These are phyloP conservation scores for Hyperoplus immaculatus DNA, from an alignment of 2,797 vertebrate species.

Conservation along the genomic window DNA sequence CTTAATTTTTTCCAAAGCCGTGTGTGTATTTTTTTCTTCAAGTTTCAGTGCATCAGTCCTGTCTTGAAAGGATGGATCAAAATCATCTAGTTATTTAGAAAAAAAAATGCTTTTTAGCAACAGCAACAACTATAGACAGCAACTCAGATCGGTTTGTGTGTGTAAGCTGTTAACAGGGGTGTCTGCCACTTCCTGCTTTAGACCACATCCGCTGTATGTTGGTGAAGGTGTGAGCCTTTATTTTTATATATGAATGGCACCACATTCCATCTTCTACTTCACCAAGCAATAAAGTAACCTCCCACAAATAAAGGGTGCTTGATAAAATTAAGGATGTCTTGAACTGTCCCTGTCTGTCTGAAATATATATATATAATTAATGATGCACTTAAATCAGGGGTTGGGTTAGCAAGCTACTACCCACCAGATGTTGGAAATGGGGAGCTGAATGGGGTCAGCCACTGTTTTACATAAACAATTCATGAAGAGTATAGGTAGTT, in stretches of 20 bases:
- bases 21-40: too few species aligned
- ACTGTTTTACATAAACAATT: conserved; percentile 67
- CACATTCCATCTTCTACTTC: not conserved
- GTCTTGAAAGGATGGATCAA: too few species aligned
- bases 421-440: conserved; percentile 64
- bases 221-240: not conserved
- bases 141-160: conserved; percentile 20
- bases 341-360: conserved; percentile 39
- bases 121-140: too few species aligned
- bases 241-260: conserved; percentile 1
- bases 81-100: too few species aligned
- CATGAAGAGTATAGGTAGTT: conserved; percentile 35
- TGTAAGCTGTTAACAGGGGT: conserved; percentile 23
- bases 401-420: conserved; percentile 48
- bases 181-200: conserved; percentile 68
- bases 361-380: conserved; percentile 72
- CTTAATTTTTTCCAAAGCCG: too few species aligned
- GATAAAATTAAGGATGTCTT: conserved; percentile 35
- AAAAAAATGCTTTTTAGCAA: too few species aligned
- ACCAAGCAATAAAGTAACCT: not conserved
- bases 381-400: conserved; percentile 66
- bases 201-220: conserved; percentile 75
- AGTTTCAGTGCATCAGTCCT: too few species aligned
- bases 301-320: conserved; percentile 12
- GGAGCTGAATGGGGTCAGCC: conserved; percentile 55